A percentile compares a stretch with the other conserved stretches of the same genome.
Evolutionary conservation across 2,888 invertebrate species (phyloP).

Genomic region (Diloba caeruleocephala): DNA sequence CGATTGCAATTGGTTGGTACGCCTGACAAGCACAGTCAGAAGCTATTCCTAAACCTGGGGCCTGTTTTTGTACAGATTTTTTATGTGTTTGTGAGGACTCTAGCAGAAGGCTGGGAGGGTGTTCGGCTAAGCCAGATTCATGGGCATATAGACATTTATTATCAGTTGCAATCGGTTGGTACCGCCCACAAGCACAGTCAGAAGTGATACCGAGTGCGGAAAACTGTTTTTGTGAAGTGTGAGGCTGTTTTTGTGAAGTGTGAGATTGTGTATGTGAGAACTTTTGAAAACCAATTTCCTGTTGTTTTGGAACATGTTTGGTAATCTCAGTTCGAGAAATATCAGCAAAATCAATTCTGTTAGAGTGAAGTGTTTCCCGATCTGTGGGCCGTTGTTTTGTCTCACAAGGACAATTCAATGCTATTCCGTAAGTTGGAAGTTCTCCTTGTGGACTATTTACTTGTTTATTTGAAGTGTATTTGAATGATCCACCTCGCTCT

Average conservation of each 20-base stretch:
- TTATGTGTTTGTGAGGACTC: neutral
- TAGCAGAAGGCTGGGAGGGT: neutral
- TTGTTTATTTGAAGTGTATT: neutral
- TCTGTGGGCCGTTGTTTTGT: neutral
- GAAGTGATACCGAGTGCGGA: neutral
- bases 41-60: neutral
- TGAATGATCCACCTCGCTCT: no score
- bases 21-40: neutral
- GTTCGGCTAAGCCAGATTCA: neutral
- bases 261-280: no score
- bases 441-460: neutral
- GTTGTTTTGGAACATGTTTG: conserved; percentile 1
- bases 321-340: neutral
- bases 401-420: neutral
- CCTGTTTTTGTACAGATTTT: neutral
- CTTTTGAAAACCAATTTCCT: no score
- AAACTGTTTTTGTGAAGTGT: no score
- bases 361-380: no score
- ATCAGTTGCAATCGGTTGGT: neutral
- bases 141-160: neutral
- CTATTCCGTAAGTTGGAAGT: neutral
- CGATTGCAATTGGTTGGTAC: neutral
- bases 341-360: neutral
- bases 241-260: no score
- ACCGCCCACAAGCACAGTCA: neutral